Evolutionary conservation across 1,140 invertebrate genomes (phyloP).

Genomic region (Amyelois transitella): DNA sequence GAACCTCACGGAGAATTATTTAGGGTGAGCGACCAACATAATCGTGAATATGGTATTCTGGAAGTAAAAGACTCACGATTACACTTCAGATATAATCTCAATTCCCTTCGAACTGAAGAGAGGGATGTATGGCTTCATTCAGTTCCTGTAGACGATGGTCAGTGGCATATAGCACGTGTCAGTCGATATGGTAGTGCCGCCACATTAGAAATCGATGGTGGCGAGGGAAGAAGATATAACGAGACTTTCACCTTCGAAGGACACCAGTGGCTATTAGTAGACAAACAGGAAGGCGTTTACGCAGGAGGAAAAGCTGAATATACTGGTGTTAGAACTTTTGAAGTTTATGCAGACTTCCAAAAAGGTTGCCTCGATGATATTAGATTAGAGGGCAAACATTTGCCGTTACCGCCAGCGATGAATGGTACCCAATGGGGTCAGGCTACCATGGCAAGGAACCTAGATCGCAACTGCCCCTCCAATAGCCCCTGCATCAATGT

Average conservation of each 20-base stretch:
- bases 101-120: conserved; percentile 91
- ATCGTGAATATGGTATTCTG: conserved; percentile 94
- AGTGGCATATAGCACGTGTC: conserved; percentile 95
- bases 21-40: conserved; percentile 94
- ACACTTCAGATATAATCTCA: conserved; percentile 94
- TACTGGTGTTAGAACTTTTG: conserved; percentile 92
- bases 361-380: conserved; percentile 81
- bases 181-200: conserved; percentile 94
- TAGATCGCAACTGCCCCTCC: conserved; percentile 92
- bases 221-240: conserved; percentile 95
- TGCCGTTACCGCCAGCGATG: conserved; percentile 93
- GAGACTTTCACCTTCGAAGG: conserved; percentile 94
- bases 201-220: conserved; percentile 94
- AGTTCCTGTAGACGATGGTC: conserved; percentile 94
- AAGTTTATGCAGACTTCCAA: conserved; percentile 96
- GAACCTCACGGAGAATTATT: conserved; percentile 95
- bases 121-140: conserved; percentile 92
- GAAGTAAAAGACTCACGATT: conserved; percentile 94
- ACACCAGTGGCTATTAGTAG: conserved; percentile 93
- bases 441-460: conserved; percentile 91
- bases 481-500: conserved; percentile 95
- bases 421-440: conserved; percentile 96
- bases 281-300: conserved; percentile 96
- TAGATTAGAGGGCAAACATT: conserved; percentile 91
- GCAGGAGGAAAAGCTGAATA: conserved; percentile 96